Conservation (phyloP, 1,140 invertebrate species). For the Riptortus pedestris region DNA sequence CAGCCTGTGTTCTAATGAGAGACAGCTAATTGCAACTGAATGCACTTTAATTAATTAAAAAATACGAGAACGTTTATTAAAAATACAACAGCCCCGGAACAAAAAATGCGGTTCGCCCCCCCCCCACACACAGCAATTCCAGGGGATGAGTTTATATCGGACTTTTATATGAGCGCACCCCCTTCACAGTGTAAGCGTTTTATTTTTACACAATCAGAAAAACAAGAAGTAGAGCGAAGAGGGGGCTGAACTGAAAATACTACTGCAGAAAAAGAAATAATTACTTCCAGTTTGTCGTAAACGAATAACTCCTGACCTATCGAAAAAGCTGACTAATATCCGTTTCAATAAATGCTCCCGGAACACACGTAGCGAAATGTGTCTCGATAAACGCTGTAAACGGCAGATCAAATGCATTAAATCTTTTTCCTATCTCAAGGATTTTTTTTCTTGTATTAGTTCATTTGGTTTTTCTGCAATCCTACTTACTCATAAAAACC, state of each 20-base stretch:
- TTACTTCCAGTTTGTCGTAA: not conserved
- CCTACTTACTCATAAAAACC: no score
- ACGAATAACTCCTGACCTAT: no score
- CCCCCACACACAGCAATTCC: not conserved
- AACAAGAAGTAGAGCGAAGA: no score
- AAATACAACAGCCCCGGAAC: not conserved
- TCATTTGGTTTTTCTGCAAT: no score
- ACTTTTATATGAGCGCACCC: slow-evolving; percentile 1
- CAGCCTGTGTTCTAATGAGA: not conserved
- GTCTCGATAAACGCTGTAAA: no score
- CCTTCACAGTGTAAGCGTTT: not conserved
- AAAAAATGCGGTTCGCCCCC: not conserved
- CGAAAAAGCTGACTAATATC: no score
- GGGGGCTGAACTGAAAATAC: no score
- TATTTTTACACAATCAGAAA: not conserved
- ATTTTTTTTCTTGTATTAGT: no score
- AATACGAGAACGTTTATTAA: slow-evolving; percentile 14
- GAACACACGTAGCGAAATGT: no score
- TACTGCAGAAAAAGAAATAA: not conserved
- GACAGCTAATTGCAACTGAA: slow-evolving; percentile 13
- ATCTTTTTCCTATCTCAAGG: no score
- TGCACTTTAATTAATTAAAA: slow-evolving; percentile 18
- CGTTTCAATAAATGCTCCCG: no score
- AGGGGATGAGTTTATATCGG: not conserved
- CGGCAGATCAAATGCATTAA: no score